A percentile compares a stretch with the other conserved stretches of the same genome.
These are phyloP conservation scores for Holothuria glaberrima DNA, from an alignment of 35 echinoderm and acorn worm genomes.

Conservation along the genomic window DNA sequence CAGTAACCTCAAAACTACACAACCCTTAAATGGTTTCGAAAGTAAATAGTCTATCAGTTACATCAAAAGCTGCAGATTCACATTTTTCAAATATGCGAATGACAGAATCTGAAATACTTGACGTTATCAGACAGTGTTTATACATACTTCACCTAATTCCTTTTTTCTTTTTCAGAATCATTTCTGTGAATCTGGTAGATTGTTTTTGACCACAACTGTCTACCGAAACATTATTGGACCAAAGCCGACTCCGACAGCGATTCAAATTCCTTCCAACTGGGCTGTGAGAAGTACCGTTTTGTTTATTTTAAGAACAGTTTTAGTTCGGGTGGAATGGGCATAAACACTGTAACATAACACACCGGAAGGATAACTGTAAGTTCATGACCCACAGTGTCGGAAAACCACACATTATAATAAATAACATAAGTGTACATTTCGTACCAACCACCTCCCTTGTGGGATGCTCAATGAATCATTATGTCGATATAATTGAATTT, in stretches of 20 bases:
- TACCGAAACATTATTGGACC: background rate
- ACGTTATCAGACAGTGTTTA: slow-evolving; percentile 30
- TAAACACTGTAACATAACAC: too few relatives aligned
- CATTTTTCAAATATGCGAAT: background rate
- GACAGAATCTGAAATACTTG: background rate
- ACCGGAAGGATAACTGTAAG: too few relatives aligned
- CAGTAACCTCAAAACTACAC: too few relatives aligned
- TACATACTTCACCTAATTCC: background rate
- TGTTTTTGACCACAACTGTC: slow-evolving; percentile 11
- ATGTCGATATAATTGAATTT: too few relatives aligned
- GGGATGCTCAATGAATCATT: too few relatives aligned
- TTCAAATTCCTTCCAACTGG: background rate
- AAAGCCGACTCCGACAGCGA: background rate
- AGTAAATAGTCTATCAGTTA: background rate
- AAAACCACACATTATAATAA: too few relatives aligned
- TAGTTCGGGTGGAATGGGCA: too few relatives aligned
- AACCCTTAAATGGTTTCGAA: slow-evolving; percentile 33
- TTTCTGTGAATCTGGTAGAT: background rate
- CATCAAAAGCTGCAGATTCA: background rate
- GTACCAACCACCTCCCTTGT: too few relatives aligned
- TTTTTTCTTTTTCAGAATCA: slow-evolving; percentile 7
- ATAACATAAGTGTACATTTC: too few relatives aligned
- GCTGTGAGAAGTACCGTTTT: background rate
- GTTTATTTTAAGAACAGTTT: too few relatives aligned
- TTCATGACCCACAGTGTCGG: too few relatives aligned